These are phyloP conservation scores for Cygnus atratus DNA, from an alignment of 2,113 vertebrate species.

Conservation along the genomic window DNA sequence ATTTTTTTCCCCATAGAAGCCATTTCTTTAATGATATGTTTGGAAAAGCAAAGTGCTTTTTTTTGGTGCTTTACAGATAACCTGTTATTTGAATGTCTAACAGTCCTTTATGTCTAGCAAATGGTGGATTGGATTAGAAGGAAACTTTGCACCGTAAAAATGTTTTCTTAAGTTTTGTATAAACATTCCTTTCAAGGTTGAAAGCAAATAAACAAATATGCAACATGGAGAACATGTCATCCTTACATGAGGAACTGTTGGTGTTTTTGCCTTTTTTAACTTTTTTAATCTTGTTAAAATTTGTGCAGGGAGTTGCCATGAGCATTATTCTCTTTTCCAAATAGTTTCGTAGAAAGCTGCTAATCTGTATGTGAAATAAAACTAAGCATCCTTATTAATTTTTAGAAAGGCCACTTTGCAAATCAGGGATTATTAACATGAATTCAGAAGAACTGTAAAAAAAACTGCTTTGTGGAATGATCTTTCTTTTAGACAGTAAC, in stretches of 20 bases:
- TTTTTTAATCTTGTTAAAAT: not conserved
- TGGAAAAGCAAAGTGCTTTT: not conserved
- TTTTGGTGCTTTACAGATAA: not conserved
- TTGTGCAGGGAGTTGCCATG: not conserved
- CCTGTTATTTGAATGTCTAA: slow-evolving; percentile 1
- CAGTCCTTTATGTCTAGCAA: not conserved
- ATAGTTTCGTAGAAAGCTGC: not conserved
- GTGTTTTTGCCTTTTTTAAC: not conserved
- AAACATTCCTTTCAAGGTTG: not conserved
- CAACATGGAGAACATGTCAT: not conserved
- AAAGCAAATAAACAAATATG: not conserved
- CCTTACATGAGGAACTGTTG: not conserved
- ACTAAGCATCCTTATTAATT: not conserved
- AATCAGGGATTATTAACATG: not conserved
- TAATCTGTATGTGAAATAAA: not conserved
- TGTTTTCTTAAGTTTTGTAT: not conserved
- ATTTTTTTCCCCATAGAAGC: not conserved
- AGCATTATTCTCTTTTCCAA: not conserved
- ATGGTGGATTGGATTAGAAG: not conserved
- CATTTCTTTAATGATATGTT: not conserved
- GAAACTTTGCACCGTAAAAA: not conserved
- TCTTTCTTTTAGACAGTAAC: not conserved
- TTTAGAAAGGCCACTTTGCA: not conserved
- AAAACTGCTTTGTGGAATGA: not conserved
- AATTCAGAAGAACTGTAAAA: not conserved